phyloP scores from a whole-genome alignment of 2,113 vertebrate species.

The Emydura subglobosa region DNA sequence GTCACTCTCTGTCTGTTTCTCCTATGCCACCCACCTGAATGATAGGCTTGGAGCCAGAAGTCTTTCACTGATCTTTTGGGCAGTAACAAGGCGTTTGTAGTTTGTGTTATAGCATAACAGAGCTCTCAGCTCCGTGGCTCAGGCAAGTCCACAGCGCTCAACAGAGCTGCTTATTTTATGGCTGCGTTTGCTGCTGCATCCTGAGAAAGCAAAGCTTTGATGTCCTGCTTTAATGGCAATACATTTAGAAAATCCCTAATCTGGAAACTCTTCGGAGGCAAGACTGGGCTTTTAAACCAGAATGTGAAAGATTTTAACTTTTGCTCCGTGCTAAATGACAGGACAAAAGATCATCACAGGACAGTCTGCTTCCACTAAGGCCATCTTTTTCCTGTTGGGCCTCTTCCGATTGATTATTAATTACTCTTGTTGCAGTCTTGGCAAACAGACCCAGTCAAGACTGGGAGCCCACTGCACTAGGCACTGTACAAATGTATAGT shows the following conservation, averaged over 20 bases:
- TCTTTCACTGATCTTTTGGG: neutral
- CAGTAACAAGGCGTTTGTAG: neutral
- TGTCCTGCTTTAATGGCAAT: neutral
- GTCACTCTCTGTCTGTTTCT: constrained; percentile 46
- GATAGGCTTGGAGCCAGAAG: constrained; percentile 35
- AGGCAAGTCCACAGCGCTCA: neutral
- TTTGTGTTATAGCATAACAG: constrained; percentile 3
- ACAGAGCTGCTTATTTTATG: neutral
- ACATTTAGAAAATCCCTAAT: neutral
- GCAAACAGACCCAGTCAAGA: neutral
- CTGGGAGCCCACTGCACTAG: neutral
- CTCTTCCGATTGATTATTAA: neutral
- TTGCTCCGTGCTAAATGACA: constrained; percentile 4
- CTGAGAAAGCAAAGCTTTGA: fast-evolving
- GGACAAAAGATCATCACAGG: constrained; percentile 31
- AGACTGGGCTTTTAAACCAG: neutral
- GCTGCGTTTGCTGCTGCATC: fast-evolving
- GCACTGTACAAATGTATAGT: neutral
- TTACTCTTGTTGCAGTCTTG: neutral
- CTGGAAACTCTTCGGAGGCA: neutral
- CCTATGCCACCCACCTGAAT: constrained; percentile 4
- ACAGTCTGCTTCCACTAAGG: neutral
- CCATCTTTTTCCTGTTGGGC: neutral
- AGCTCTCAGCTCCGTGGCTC: neutral
- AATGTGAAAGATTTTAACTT: constrained; percentile 1